Percentiles rank a stretch among this genome's conserved stretches.
These are phyloP conservation scores for Pseudopipra pipra DNA, from an alignment of 2,113 vertebrate species.

Conservation along the genomic window DNA sequence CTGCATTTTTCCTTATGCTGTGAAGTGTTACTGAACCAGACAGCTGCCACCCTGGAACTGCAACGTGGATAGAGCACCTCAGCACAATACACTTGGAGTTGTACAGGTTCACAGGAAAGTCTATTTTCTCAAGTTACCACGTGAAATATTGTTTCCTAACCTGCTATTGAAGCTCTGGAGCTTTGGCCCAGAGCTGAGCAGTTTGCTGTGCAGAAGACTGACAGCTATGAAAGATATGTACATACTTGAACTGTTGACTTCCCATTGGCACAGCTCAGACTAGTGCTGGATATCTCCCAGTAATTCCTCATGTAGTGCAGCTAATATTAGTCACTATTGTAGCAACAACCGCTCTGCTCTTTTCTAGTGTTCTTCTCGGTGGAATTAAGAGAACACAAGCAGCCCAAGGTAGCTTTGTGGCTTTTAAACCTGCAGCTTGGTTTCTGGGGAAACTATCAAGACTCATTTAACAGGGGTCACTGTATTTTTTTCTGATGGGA, in stretches of 20 bases:
- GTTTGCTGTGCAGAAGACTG: not conserved
- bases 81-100: not conserved
- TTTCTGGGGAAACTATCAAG: not conserved
- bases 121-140: not conserved
- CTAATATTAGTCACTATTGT: not conserved
- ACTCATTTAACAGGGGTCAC: not conserved
- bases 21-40: not conserved
- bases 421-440: not conserved
- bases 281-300: conserved; percentile 39
- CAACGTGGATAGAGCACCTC: not conserved
- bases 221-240: conserved; percentile 21
- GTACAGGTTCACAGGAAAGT: not conserved
- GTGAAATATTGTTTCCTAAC: not conserved
- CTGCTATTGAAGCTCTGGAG: not conserved
- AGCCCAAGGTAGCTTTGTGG: not conserved
- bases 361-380: not conserved
- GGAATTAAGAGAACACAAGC: not conserved
- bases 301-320: conserved; percentile 9
- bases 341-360: not conserved
- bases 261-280: conserved; percentile 31
- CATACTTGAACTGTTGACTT: conserved; percentile 50
- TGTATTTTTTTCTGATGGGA: not conserved
- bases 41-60: not conserved
- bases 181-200: not conserved
- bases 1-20: not conserved